These are phyloP conservation scores for Caenorhabditis briggsae DNA, from an alignment of 1,140 invertebrate genomes.

Conservation along the genomic window DNA sequence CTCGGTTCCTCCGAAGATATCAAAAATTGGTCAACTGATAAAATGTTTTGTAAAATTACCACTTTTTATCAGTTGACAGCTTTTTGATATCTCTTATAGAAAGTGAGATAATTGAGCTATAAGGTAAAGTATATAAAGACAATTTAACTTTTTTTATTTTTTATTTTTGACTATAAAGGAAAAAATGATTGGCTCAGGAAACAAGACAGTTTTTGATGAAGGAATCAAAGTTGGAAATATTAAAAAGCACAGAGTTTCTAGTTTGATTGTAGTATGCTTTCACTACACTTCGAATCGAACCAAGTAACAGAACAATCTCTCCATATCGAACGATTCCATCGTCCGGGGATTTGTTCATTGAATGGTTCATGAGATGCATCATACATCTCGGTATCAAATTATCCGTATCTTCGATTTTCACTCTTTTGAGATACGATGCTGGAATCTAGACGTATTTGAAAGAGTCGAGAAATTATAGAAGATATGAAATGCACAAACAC, in stretches of 20 bases:
- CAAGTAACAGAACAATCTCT: slow-evolving; percentile 25
- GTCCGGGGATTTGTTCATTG: background rate
- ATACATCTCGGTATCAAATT: slow-evolving; percentile 7
- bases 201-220: slow-evolving; percentile 18
- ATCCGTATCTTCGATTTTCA: background rate
- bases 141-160: too few relatives aligned
- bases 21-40: too few relatives aligned
- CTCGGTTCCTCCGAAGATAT: too few relatives aligned
- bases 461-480: too few relatives aligned
- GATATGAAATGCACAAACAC: too few relatives aligned
- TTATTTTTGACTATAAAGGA: too few relatives aligned
- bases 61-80: too few relatives aligned
- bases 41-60: too few relatives aligned
- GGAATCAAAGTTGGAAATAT: background rate
- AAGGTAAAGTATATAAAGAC: too few relatives aligned
- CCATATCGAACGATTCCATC: slow-evolving; percentile 21
- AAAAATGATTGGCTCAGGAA: too few relatives aligned
- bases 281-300: slow-evolving; percentile 9
- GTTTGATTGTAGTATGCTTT: slow-evolving; percentile 36
- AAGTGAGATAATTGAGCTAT: too few relatives aligned
- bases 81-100: too few relatives aligned
- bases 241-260: background rate
- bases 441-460: background rate
- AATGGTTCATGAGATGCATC: slow-evolving; percentile 3
- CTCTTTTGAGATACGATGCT: background rate